Evolutionary conservation across 1,140 invertebrate species (phyloP).

Genomic region (Eulimnadia texana): DNA sequence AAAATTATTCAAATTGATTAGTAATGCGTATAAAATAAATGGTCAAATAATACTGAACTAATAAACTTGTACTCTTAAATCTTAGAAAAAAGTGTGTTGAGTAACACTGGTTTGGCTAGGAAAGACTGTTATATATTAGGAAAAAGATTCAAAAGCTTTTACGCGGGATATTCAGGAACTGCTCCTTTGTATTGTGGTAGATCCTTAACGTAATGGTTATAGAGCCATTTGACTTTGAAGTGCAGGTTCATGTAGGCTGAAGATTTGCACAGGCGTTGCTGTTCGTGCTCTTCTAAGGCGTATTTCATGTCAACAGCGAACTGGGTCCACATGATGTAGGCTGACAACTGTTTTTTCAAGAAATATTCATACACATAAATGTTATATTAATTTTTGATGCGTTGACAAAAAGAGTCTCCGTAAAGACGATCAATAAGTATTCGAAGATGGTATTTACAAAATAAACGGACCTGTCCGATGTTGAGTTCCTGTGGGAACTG

Average conservation of each 20-base stretch:
- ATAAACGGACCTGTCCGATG: conserved; percentile 59
- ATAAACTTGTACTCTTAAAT: not conserved
- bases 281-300: conserved; percentile 93
- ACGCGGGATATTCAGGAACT: conserved; percentile 87
- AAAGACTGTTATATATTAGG: not conserved
- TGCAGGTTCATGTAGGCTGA: conserved; percentile 99
- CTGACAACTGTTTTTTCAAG: conserved; percentile 77
- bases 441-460: not conserved
- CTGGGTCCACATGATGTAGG: conserved; percentile 90
- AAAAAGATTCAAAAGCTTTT: conserved; percentile 26
- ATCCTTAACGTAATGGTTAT: conserved; percentile 97
- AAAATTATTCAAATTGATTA: conserved; percentile 17
- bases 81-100: not conserved
- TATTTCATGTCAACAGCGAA: conserved; percentile 98
- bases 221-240: conserved; percentile 98
- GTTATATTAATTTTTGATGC: not conserved
- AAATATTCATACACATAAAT: not conserved
- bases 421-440: not conserved
- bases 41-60: not conserved
- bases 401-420: conserved; percentile 1
- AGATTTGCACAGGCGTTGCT: conserved; percentile 86
- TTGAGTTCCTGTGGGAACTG: conserved; percentile 89
- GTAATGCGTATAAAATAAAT: not conserved
- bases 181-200: conserved; percentile 89
- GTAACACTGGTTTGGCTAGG: not conserved